Evolutionary conservation across 2,797 vertebrate genomes (phyloP).

Genomic region (Cephalopachus bancanus): DNA sequence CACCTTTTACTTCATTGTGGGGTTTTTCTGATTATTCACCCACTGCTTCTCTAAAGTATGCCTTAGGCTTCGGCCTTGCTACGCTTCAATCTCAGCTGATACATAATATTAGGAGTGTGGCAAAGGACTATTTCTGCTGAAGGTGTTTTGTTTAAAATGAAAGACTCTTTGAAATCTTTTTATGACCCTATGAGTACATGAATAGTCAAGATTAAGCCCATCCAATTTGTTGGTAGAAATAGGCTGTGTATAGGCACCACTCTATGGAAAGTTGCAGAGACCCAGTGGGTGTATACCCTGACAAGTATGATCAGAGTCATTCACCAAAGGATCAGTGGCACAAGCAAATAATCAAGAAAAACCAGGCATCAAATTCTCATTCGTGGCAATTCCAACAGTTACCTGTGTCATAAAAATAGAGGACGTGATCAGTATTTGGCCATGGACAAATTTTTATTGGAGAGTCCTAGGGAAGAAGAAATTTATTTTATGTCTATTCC

Average conservation of each 20-base stretch:
- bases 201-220: neutral
- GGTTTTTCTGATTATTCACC: neutral
- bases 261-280: neutral
- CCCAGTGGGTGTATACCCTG: neutral
- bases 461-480: neutral
- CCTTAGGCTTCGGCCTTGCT: neutral
- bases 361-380: neutral
- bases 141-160: neutral
- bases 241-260: neutral
- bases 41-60: neutral
- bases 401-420: neutral
- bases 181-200: neutral
- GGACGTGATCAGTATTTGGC: neutral
- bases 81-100: neutral
- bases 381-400: neutral
- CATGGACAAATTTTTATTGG: neutral
- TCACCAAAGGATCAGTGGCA: neutral
- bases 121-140: neutral
- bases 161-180: neutral
- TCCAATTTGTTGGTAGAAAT: neutral
- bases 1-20: neutral
- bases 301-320: neutral
- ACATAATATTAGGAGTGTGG: fast-evolving
- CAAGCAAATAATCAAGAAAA: neutral
- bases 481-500: neutral